phyloP scores from a whole-genome alignment of 2,797 vertebrate genomes.

The Epinephelus coioides region DNA sequence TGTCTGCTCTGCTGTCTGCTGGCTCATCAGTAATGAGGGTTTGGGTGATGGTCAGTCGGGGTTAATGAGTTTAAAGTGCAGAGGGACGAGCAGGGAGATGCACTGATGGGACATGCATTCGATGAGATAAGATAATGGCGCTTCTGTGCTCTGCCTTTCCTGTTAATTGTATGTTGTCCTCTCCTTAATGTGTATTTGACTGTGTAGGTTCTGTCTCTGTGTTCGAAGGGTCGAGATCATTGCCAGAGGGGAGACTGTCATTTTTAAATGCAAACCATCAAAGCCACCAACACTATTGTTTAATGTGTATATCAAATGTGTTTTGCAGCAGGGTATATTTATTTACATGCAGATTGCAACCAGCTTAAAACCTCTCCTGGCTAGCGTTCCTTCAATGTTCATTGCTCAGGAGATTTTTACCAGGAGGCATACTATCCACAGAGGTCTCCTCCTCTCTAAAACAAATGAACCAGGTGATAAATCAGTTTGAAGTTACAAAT shows the following conservation, averaged over 20 bases:
- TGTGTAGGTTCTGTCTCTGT: conserved; percentile 9
- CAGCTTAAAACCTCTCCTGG: no score
- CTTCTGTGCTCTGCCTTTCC: conserved; percentile 51
- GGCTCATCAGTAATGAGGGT: conserved; percentile 52
- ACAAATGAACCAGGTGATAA: no score
- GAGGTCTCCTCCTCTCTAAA: no score
- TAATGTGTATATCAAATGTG: no score
- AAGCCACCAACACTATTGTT: no score
- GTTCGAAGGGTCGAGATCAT: neutral
- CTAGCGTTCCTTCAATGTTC: no score
- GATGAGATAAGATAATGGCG: conserved; percentile 65
- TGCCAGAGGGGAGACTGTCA: neutral
- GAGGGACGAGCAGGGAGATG: conserved; percentile 28
- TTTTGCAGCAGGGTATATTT: no score
- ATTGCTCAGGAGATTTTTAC: no score
- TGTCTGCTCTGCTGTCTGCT: conserved; percentile 31
- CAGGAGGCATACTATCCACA: no score
- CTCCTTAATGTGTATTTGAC: conserved; percentile 35
- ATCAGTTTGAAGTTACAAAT: no score
- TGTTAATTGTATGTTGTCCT: conserved; percentile 36
- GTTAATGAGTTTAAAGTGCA: conserved; percentile 69
- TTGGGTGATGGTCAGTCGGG: conserved; percentile 25
- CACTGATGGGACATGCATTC: conserved; percentile 29
- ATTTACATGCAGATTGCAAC: no score
- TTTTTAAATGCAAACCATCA: neutral